A percentile compares a stretch with the other conserved stretches of the same genome.
Conservation (phyloP, 2,888 invertebrate species). For the Bombyx huttoni region DNA sequence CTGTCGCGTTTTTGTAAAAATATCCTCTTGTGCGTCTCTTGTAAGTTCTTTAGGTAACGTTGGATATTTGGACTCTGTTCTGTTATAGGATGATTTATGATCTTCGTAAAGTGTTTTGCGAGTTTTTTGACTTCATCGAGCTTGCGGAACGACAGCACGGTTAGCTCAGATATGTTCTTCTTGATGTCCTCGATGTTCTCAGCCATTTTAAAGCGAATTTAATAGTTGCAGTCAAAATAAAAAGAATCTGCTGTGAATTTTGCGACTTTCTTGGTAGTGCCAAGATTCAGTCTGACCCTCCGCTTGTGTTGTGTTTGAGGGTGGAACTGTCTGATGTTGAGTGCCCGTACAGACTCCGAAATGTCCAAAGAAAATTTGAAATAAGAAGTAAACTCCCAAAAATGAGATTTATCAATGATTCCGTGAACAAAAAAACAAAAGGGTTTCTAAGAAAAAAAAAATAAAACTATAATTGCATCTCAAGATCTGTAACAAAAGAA, state of each 20-base stretch:
- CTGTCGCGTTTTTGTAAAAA: constrained; percentile 45
- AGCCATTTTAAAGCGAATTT: constrained; percentile 20
- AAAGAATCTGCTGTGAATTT: constrained; percentile 7
- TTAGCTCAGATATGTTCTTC: constrained; percentile 34
- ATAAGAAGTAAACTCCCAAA: constrained; percentile 7
- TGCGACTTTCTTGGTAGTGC: constrained; percentile 10
- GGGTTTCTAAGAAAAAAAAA: constrained; percentile 17
- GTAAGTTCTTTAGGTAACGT: constrained; percentile 37
- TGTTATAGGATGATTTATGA: constrained; percentile 45
- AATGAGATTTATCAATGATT: constrained; percentile 23
- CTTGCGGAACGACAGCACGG: constrained; percentile 52
- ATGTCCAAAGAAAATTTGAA: constrained; percentile 17
- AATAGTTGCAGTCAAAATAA: constrained; percentile 5
- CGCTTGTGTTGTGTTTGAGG: constrained; percentile 16
- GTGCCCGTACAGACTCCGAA: constrained; percentile 33
- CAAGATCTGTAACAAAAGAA: constrained; percentile 55
- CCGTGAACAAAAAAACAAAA: constrained; percentile 29
- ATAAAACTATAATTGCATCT: constrained; percentile 55
- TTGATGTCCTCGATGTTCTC: constrained; percentile 26
- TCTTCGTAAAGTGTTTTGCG: constrained; percentile 42
- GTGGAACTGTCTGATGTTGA: constrained; percentile 12
- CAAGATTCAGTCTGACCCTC: constrained; percentile 22
- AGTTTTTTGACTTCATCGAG: constrained; percentile 51
- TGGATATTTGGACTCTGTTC: constrained; percentile 31
- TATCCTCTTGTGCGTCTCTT: constrained; percentile 42